Percentiles rank a stretch among this genome's conserved stretches.
Evolutionary conservation across 1,140 invertebrate species (phyloP).

Genomic region (Eufriesea mexicana): DNA sequence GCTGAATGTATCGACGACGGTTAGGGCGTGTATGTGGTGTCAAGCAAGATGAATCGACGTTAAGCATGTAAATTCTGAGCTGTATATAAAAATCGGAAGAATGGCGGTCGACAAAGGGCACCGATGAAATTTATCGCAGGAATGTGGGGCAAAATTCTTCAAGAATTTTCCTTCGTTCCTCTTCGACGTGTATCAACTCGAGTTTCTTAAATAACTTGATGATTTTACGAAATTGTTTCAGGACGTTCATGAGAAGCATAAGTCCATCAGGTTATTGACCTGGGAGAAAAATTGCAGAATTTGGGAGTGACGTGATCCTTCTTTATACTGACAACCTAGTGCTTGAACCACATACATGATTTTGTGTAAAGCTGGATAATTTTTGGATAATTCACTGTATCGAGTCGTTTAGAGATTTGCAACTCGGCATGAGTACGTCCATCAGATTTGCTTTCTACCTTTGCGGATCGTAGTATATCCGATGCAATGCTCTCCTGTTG

Average conservation of each 20-base stretch:
- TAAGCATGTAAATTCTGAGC: conserved; percentile 30
- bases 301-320: too few species aligned
- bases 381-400: too few species aligned
- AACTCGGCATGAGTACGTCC: background rate
- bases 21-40: background rate
- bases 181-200: too few species aligned
- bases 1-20: conserved; percentile 26
- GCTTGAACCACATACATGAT: too few species aligned
- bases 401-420: background rate
- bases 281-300: too few species aligned
- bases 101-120: background rate
- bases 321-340: too few species aligned
- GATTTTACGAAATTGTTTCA: background rate
- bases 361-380: too few species aligned
- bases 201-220: too few species aligned
- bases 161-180: background rate
- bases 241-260: too few species aligned
- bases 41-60: conserved; percentile 27
- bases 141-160: background rate
- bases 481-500: background rate
- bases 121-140: conserved; percentile 4
- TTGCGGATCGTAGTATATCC: background rate
- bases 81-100: background rate
- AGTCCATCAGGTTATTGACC: too few species aligned
- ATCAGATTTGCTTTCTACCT: too few species aligned